Evolutionary conservation across 2,797 vertebrate species (phyloP), one percentile per base, ranked within the genome.

Genomic region (Syngnathus acus): DNA sequence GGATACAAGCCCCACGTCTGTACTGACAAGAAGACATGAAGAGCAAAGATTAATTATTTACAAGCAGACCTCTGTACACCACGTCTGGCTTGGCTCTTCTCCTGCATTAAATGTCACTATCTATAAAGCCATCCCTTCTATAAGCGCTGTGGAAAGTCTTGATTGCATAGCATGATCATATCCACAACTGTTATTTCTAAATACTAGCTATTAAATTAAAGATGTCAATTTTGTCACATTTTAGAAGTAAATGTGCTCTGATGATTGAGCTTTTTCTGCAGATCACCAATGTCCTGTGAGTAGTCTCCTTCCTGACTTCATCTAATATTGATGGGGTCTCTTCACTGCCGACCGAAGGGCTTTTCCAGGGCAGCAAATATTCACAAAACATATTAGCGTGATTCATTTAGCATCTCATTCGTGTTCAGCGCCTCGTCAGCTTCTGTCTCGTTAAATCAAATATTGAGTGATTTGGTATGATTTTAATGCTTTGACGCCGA

Each of bases 21-120:
- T 91, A 91, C 89, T 92, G 92, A 93, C 92, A 93, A 93, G 92
- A 90, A 92, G 91, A 92, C 92, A 92, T 91, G 92, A 93, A 93
- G 91, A 92, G 91, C 91, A 92, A 90, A 92, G 91, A 93, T 93
- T 93, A 92, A 91, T 93, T 92, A 93, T 93, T 93, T 92, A 93
- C 92, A 92, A 92, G 91, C 90, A 90, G 90, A 92, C 89, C 92
- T 90, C 91, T 92, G 92, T 92, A 93, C 87, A 77, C 89, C 87
- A 77, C 89, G 89, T 92, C 90, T 90, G 91, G 90, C 91, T 92
- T 92, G 92, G 89, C 91, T 91, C 88, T 86, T 88, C 88, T 92
- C 91, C 91, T 89, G 88, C 91, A 91, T 89, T 90, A 90, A 91
- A 92, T 91, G 90, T 91, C 89, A 91, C 88, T 87, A 88, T 90